Evolutionary conservation across 2,888 invertebrate species (phyloP).

Genomic region (Antitype chi): DNA sequence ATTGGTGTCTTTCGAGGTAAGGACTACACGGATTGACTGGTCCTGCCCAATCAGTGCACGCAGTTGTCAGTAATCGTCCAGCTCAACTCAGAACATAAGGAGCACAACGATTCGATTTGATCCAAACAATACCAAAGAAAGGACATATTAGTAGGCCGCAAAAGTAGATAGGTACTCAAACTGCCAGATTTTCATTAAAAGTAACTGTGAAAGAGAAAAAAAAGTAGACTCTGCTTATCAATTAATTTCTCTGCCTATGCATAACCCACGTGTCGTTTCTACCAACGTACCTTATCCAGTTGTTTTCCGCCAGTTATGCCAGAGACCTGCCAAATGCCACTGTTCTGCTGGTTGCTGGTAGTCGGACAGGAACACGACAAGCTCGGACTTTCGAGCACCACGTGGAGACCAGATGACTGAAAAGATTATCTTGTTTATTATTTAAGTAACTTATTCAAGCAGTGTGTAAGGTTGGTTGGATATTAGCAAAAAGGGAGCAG

Average conservation of each 20-base stretch:
- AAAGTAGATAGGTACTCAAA: too few relatives aligned
- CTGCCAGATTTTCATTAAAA: too few relatives aligned
- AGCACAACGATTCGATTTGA: too few relatives aligned
- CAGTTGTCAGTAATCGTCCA: too few relatives aligned
- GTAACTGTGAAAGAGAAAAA: too few relatives aligned
- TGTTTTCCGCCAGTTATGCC: conserved; percentile 85
- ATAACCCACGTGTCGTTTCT: background rate
- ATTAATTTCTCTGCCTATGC: background rate
- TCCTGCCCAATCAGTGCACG: too few relatives aligned
- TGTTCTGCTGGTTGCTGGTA: conserved; percentile 77
- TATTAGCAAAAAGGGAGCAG: background rate
- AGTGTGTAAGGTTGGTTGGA: background rate
- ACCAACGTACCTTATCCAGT: conserved; percentile 78
- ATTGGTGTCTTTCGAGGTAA: too few relatives aligned
- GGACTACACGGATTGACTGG: too few relatives aligned
- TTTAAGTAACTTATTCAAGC: background rate
- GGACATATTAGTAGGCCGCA: too few relatives aligned
- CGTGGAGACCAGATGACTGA: conserved; percentile 85
- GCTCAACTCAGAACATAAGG: too few relatives aligned
- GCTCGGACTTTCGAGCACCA: conserved; percentile 81
- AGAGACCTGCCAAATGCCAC: conserved; percentile 87
- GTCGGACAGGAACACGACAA: conserved; percentile 83
- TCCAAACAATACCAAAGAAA: too few relatives aligned
- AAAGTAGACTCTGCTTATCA: background rate
- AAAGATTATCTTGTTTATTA: conserved; percentile 12